Conservation (phyloP, 2,888 invertebrate species). For the Drosophila anomalata region DNA sequence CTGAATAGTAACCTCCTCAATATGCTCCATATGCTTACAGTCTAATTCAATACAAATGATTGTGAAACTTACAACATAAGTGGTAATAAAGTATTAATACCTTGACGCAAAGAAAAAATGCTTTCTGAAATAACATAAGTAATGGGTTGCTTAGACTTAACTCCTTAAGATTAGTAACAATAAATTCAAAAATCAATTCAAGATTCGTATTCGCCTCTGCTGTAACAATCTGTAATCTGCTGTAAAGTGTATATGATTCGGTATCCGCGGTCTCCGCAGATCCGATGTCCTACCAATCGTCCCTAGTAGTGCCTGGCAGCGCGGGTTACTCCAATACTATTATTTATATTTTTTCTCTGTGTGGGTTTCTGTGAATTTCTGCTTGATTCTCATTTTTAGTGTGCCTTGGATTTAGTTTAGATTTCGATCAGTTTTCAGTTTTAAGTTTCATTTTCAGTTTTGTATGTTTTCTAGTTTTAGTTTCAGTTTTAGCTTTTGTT, state of each 20-base stretch:
- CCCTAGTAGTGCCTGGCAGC: slow-evolving; percentile 18
- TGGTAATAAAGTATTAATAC: neutral
- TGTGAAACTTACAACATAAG: neutral
- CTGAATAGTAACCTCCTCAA: neutral
- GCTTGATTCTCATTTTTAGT: neutral
- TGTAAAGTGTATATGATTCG: slow-evolving; percentile 24
- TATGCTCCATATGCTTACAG: neutral
- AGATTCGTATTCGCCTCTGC: neutral
- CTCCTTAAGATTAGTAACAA: slow-evolving; percentile 28
- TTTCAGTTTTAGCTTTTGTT: slow-evolving; percentile 47
- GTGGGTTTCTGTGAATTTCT: slow-evolving; percentile 6
- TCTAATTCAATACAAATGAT: neutral
- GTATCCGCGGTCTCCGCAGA: neutral
- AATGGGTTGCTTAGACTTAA: neutral
- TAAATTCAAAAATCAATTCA: slow-evolving; percentile 17
- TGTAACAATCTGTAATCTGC: neutral
- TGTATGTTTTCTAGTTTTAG: slow-evolving; percentile 24
- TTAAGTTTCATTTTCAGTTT: slow-evolving; percentile 37
- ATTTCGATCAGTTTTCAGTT: neutral
- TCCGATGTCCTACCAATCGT: neutral
- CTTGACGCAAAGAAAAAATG: neutral
- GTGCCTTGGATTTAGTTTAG: slow-evolving; percentile 6
- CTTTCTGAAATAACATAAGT: neutral
- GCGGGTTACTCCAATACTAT: slow-evolving; percentile 5
- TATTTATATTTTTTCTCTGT: no score